phyloP scores from a whole-genome alignment of 2,113 vertebrate species.

The Neotoma lepida region DNA sequence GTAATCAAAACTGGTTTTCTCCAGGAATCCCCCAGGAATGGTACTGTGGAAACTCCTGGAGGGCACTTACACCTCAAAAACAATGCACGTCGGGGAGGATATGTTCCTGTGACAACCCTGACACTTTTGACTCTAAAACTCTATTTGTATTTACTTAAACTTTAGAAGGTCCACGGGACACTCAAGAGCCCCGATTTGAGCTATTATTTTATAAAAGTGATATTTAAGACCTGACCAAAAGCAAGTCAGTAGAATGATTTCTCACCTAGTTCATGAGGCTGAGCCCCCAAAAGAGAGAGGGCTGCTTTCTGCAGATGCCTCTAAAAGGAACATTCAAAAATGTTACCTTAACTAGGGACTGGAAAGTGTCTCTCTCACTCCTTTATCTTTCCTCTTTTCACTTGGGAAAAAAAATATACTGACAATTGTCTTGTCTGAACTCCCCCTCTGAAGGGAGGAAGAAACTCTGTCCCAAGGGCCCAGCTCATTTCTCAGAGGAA shows the following conservation, averaged over 20 bases:
- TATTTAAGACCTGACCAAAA: constrained; percentile 12
- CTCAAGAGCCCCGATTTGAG: neutral
- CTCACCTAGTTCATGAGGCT: neutral
- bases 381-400: constrained; percentile 57
- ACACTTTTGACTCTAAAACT: neutral
- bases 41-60: neutral
- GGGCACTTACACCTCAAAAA: neutral
- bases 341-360: constrained; percentile 53
- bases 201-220: neutral
- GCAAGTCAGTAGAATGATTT: neutral
- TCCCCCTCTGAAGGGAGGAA: neutral
- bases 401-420: constrained; percentile 73
- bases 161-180: neutral
- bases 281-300: constrained; percentile 7
- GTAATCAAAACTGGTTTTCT: neutral
- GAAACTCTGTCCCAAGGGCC: neutral
- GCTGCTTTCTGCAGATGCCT: neutral
- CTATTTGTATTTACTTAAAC: neutral
- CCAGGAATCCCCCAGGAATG: neutral
- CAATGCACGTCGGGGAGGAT: neutral
- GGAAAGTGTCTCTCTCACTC: constrained; percentile 55
- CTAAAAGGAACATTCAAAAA: constrained; percentile 43
- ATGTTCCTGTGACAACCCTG: constrained; percentile 11
- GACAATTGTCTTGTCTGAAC: constrained; percentile 47
- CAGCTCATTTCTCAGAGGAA: neutral